Evolutionary conservation across 2,888 invertebrate genomes (phyloP).

Genomic region (Crepidodera aurea): DNA sequence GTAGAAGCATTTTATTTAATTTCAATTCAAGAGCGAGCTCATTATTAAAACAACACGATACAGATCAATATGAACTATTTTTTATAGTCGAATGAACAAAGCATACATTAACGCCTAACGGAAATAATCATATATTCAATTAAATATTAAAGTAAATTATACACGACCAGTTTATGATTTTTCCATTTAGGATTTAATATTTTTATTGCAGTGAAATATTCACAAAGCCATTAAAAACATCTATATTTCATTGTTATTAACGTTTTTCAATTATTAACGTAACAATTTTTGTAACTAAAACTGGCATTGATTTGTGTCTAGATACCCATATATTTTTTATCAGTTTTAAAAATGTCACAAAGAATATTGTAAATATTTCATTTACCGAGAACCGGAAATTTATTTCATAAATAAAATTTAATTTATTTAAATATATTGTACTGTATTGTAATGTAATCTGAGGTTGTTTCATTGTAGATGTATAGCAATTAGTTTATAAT

Average conservation of each 20-base stretch:
- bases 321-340: neutral
- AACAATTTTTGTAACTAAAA: slow-evolving; percentile 14
- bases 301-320: slow-evolving; percentile 6
- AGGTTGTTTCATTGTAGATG: too few relatives aligned
- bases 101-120: neutral
- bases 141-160: neutral
- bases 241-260: slow-evolving; percentile 28
- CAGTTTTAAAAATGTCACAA: neutral
- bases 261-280: slow-evolving; percentile 25
- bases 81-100: too few relatives aligned
- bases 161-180: slow-evolving; percentile 5
- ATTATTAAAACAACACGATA: too few relatives aligned
- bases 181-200: slow-evolving; percentile 15
- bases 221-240: slow-evolving; percentile 26
- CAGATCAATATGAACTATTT: too few relatives aligned
- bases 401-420: neutral
- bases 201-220: slow-evolving; percentile 24
- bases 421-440: neutral
- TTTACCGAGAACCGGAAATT: neutral
- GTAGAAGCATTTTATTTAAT: too few relatives aligned
- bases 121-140: slow-evolving; percentile 3
- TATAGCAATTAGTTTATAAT: too few relatives aligned
- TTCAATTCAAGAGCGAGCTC: too few relatives aligned
- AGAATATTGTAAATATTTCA: neutral
- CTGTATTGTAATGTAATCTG: too few relatives aligned